Base-by-base conservation (phyloP, 2,888 invertebrate genomes). In the Troglohyphantes excavatus region DNA sequence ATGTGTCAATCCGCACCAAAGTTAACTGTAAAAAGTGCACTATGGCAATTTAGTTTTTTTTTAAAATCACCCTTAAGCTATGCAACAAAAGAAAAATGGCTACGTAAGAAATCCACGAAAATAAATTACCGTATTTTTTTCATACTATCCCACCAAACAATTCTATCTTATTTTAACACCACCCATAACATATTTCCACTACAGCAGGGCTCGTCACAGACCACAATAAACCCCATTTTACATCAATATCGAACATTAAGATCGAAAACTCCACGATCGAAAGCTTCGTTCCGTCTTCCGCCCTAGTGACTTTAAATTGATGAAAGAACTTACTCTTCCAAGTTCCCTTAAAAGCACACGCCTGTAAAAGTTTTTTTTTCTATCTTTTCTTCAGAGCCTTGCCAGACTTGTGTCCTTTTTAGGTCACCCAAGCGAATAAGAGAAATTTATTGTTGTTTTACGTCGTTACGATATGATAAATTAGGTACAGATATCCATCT, bases 371-470 rank as follows among this genome's bases (percentile, higher is more conserved):
- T 5, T 53, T 53, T n/a, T 46, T 53, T n/a, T 13, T 53, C n/a
- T 53, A 5, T 53, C 33, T 33, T 33, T 53, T n/a, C 5, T 13
- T 5, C 53, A 23, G 13, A 3, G 26, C 53, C 53, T 13, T n/a
- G n/a, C 53, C 61, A n/a, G 7, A 61, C 26, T 53, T 53, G 21
- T 29, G 75, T 61, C 53, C 75, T 26, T 61, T 61, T 19, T 29
- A 75, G 75, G 29, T 59, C 43, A 72, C 17, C 11, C 72, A 26
- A 46, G 72, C 61, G 75, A 33, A 61, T 61, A 19, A 29, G 27
- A 75, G 75, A 59, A 75, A 75, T 75, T 75, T 61, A 75, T 75
- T 33, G 75, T 75, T 75, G 75, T 75, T 75, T 33, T 27, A 23
- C 23, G 43, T 39, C 43, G 78, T 78, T 78, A 78, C 33, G 39